Percentiles rank a stretch among this genome's conserved stretches.
phyloP scores from a whole-genome alignment of 1,140 invertebrate genomes.

The Drosophila takahashii region DNA sequence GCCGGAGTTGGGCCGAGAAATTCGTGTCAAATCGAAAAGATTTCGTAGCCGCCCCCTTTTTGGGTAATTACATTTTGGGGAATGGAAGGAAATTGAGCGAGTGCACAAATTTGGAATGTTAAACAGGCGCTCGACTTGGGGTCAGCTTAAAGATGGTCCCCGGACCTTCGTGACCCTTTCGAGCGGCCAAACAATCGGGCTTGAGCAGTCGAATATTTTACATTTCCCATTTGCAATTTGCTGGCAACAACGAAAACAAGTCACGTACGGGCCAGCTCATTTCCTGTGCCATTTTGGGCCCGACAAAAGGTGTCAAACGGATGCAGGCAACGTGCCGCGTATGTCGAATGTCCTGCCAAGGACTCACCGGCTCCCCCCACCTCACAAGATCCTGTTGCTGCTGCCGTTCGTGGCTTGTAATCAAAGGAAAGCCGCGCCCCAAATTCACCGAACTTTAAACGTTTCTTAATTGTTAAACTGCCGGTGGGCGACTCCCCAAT shows the following conservation, averaged over 20 bases:
- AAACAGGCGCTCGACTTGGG: constrained; percentile 52
- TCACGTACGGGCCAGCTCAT: constrained; percentile 79
- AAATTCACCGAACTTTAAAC: constrained; percentile 70
- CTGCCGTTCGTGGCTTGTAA: constrained; percentile 31
- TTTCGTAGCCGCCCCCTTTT: constrained; percentile 28
- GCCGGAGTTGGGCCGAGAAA: constrained; percentile 50
- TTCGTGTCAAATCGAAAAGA: constrained; percentile 68
- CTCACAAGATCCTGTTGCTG: not conserved
- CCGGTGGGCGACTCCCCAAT: constrained; percentile 44
- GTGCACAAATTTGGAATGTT: constrained; percentile 81
- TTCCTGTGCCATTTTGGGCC: constrained; percentile 70
- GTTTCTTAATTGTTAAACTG: constrained; percentile 79
- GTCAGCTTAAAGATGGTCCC: constrained; percentile 38
- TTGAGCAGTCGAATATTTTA: constrained; percentile 37
- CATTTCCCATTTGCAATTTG: constrained; percentile 17
- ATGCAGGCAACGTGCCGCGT: constrained; percentile 75
- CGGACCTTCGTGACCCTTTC: constrained; percentile 4
- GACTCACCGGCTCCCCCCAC: constrained; percentile 4
- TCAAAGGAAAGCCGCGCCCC: constrained; percentile 54
- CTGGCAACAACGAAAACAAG: constrained; percentile 56
- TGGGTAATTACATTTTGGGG: constrained; percentile 80
- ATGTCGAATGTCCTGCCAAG: constrained; percentile 61
- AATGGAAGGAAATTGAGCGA: constrained; percentile 83
- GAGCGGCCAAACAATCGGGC: constrained; percentile 27
- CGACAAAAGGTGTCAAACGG: constrained; percentile 81